Percentiles rank a stretch among this genome's conserved stretches.
Evolutionary conservation across 2,797 vertebrate species (phyloP).

Genomic region (Sebastes hubbsi): DNA sequence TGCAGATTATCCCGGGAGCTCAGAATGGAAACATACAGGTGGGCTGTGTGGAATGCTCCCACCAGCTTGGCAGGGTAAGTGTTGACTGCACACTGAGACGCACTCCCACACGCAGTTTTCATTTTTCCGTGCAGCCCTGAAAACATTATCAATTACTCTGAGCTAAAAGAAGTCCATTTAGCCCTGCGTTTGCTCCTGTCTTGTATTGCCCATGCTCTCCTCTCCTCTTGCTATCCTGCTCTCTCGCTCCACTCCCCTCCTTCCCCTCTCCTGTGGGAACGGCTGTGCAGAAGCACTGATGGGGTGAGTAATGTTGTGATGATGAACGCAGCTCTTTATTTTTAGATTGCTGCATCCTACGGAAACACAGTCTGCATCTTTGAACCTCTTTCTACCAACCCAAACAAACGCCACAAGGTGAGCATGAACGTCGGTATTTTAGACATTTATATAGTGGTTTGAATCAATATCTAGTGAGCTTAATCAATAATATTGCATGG

Average conservation of each 20-base stretch:
- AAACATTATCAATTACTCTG: constrained; percentile 22
- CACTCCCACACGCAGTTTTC: constrained; percentile 22
- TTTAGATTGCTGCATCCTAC: constrained; percentile 97
- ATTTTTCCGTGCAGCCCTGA: constrained; percentile 3
- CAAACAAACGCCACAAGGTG: constrained; percentile 85
- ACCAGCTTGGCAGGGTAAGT: constrained; percentile 96
- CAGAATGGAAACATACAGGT: constrained; percentile 99
- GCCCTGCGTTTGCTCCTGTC: constrained; percentile 4
- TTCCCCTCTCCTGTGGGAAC: constrained; percentile 41
- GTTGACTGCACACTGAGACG: constrained; percentile 33
- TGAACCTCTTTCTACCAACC: constrained; percentile 92
- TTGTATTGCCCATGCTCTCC: constrained; percentile 5
- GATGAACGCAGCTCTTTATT: constrained; percentile 70
- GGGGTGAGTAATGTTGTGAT: constrained; percentile 67
- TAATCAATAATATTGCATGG: constrained; percentile 68
- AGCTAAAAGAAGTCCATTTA: constrained; percentile 21
- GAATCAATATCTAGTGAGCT: neutral
- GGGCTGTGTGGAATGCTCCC: constrained; percentile 98
- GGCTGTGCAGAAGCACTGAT: constrained; percentile 66
- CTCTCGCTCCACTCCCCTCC: constrained; percentile 13
- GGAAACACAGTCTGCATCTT: constrained; percentile 99
- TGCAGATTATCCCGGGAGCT: constrained; percentile 98
- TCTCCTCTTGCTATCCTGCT: constrained; percentile 8
- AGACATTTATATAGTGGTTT: neutral
- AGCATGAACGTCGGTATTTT: constrained; percentile 24